Base-by-base conservation (phyloP, 2,888 invertebrate genomes). In the Eumerus sabulonum region DNA sequence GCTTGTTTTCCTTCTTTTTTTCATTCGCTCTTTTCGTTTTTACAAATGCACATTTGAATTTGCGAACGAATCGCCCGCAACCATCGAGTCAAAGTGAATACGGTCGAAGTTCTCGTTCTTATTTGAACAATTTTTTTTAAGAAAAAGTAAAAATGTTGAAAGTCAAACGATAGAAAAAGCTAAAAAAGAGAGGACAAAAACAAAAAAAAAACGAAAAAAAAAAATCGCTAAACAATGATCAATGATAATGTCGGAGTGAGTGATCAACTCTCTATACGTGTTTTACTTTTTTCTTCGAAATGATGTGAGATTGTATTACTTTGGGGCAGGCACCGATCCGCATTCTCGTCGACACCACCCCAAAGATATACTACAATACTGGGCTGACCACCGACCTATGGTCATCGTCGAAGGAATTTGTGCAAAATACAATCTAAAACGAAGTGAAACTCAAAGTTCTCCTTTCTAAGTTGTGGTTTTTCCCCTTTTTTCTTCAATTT, bases 181-280 rank as follows among this genome's bases (percentile, higher is more conserved):
- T 9, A 7, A 27, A 42, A 54, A 42, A 45, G 19, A n/a, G 35
- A 18, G 64, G 70, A 27, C 27, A 27, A 27, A 27, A 27, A 7
- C 3, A 27, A 66, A 67, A 62, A 66, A 67, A 67, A n/a, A n/a
- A n/a, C n/a, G n/a, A n/a, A n/a, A n/a, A n/a, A n/a, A n/a, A n/a
- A n/a, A n/a, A n/a, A n/a, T n/a, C n/a, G 62, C 59, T 68, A 42
- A 48, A 72, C 59, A 70, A 64, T 76, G 77, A 72, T 77, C 77
- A 62, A 77, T 77, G 77, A 77, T 68, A 66, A 72, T 51, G 27
- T 27, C 7, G 3, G 27, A 27, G 27, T 27, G 27, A 27, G 18
- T 50, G 71, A 72, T 71, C 76, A 77, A n/a, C n/a, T n/a, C n/a
- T n/a, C 60, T 67, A 53, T 72, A 62, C 42, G 56, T 51, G 48